Evolutionary conservation across 2,888 invertebrate species (phyloP).

Genomic region (Alsophila aescularia): DNA sequence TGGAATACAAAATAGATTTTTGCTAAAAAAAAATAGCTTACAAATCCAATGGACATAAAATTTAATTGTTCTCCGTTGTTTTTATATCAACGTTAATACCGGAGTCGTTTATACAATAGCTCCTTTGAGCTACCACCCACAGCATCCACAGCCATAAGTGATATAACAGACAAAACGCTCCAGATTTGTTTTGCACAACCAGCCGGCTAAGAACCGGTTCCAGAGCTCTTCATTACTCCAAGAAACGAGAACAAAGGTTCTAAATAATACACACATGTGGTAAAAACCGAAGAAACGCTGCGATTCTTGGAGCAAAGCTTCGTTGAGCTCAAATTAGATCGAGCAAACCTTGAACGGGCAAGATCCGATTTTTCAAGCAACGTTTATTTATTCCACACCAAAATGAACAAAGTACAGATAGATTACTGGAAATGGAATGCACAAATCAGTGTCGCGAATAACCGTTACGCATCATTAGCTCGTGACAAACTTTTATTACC

Average conservation of each 20-base stretch:
- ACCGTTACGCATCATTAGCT: slow-evolving; percentile 1
- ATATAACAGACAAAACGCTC: slow-evolving; percentile 9
- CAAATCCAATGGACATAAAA: no score
- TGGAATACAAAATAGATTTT: no score
- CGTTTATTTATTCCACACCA: slow-evolving; percentile 1
- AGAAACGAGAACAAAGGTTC: slow-evolving; percentile 30
- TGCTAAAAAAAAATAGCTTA: no score
- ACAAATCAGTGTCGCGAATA: not conserved
- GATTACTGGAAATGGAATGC: not conserved
- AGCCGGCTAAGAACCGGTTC: slow-evolving; percentile 59
- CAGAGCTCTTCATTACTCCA: slow-evolving; percentile 61
- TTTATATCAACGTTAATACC: no score
- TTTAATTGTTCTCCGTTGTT: no score
- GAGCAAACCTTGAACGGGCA: slow-evolving; percentile 21
- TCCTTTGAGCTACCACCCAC: not conserved
- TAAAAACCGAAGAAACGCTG: slow-evolving; percentile 35
- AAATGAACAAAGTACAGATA: not conserved
- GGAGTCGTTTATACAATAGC: no score
- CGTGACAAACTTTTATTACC: slow-evolving; percentile 7
- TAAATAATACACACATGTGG: slow-evolving; percentile 31
- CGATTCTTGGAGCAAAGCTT: slow-evolving; percentile 4
- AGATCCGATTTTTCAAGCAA: slow-evolving; percentile 3
- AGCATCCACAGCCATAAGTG: not conserved
- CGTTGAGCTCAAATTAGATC: slow-evolving; percentile 24
- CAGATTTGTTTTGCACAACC: slow-evolving; percentile 14